Base-by-base conservation (phyloP, 1,140 invertebrate genomes). In the Papilio aristodemus region DNA sequence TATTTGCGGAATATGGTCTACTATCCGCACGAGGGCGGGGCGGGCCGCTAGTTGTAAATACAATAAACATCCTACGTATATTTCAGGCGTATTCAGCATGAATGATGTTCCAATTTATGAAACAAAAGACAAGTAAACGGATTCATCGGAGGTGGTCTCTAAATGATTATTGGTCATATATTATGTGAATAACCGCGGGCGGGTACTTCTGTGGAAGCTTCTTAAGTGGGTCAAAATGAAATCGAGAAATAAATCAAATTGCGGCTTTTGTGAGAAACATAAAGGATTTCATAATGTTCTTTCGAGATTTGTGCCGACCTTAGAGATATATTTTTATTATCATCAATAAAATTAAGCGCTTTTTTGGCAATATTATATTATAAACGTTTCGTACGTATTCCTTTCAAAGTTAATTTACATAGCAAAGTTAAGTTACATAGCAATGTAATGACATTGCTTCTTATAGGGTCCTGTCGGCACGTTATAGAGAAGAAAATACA, bases 91-190 rank as follows among this genome's bases (percentile, higher is more conserved):
- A 19, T 22, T 39, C 10, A 13, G 13, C 2, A 39, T 50, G 46
- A 50, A 50, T 50, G 19, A 50, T 54, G 46, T 54, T 54, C 46
- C 46, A 54, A 54, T 54, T 22, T 54, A 54, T 54, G 46, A 54
- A 25, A 54, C 46, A 54, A 54, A 54, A 54, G 46, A 25, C 11
- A 9, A 54, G 46, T 50, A 50, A 50, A 50, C 9, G 46, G 41
- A 3, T 6, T 22, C 46, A 22, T 25, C 46, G 46, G 46, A 54
- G 46, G 46, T 54, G 46, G 46, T 54, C 46, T 54, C 19, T 54
- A 25, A 54, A 54, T 54, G 17, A 54, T 54, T 54, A 54, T 54
- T 54, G 46, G 46, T 54, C 19, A 54, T 54, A 54, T 54, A 22
- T 54, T 54, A 54, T 13, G 8, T 25, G 46, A 50, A 50, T 54